A percentile compares a stretch with the other conserved stretches of the same genome.
Conservation (phyloP, 2,888 invertebrate genomes). For the Teleogryllus oceanicus region DNA sequence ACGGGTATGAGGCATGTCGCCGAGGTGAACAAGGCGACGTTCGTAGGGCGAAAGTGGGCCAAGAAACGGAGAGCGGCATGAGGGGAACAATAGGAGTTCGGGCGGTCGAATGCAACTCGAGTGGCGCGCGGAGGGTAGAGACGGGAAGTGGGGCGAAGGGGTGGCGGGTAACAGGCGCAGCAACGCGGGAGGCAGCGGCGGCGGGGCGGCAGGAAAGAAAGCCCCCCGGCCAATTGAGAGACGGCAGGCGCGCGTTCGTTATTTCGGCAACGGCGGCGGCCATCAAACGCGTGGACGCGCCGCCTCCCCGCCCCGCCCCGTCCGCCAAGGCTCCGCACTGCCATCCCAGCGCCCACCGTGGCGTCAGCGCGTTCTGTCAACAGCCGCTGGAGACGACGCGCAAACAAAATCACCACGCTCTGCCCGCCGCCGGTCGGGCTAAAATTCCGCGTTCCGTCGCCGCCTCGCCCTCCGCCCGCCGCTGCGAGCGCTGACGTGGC, state of each 20-base stretch:
- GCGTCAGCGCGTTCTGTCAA: neutral
- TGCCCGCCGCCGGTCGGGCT: neutral
- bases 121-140: neutral
- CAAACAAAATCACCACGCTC: constrained; percentile 4
- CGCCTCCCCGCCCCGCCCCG: neutral
- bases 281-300: neutral
- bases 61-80: too few species aligned
- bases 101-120: too few species aligned
- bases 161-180: too few species aligned
- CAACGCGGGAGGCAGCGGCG: too few species aligned
- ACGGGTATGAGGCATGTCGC: too few species aligned
- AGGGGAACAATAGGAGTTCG: too few species aligned
- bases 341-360: neutral
- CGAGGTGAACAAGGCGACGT: too few species aligned
- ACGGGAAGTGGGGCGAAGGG: too few species aligned
- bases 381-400: neutral
- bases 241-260: too few species aligned
- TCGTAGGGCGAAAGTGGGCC: too few species aligned
- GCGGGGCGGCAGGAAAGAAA: too few species aligned
- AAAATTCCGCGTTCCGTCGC: neutral
- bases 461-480: neutral
- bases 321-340: neutral
- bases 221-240: too few species aligned
- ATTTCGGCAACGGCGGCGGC: neutral
- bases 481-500: neutral